A percentile compares a stretch with the other conserved stretches of the same genome.
phyloP scores from a whole-genome alignment of 2,797 vertebrate genomes.

The Crotalus adamanteus region DNA sequence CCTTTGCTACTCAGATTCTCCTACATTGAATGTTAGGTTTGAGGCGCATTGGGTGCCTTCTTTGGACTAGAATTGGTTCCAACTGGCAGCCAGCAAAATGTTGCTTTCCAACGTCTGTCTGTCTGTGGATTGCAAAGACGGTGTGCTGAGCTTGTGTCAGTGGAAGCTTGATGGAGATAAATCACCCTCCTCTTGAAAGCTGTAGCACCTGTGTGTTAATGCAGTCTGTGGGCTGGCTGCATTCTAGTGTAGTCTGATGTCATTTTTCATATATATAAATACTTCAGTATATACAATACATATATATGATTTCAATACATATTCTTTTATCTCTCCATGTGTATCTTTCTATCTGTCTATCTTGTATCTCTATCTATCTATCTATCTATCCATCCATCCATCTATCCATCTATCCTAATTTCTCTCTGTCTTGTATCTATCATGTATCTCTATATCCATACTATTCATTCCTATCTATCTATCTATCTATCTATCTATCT shows the following conservation, averaged over 20 bases:
- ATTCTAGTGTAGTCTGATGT: background rate
- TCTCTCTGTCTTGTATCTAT: too few relatives aligned
- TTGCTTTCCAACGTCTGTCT: background rate
- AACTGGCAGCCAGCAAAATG: conserved; percentile 11
- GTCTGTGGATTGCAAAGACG: background rate
- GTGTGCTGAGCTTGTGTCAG: background rate
- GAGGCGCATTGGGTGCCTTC: accelerated
- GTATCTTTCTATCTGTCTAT: background rate
- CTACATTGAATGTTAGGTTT: accelerated
- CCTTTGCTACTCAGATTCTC: background rate
- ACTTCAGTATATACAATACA: too few relatives aligned
- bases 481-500: too few relatives aligned
- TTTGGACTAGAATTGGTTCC: accelerated
- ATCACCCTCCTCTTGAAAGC: background rate
- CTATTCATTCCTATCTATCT: too few relatives aligned
- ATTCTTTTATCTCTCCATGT: background rate
- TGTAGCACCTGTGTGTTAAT: background rate
- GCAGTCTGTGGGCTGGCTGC: background rate
- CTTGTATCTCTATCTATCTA: background rate
- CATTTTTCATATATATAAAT: background rate
- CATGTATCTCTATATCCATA: too few relatives aligned
- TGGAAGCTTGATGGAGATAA: background rate
- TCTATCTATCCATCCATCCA: too few relatives aligned
- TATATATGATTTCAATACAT: background rate
- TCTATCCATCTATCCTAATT: too few relatives aligned